A percentile compares a stretch with the other conserved stretches of the same genome.
phyloP scores from a whole-genome alignment of 1,140 invertebrate species.

The Telenomus remus region DNA sequence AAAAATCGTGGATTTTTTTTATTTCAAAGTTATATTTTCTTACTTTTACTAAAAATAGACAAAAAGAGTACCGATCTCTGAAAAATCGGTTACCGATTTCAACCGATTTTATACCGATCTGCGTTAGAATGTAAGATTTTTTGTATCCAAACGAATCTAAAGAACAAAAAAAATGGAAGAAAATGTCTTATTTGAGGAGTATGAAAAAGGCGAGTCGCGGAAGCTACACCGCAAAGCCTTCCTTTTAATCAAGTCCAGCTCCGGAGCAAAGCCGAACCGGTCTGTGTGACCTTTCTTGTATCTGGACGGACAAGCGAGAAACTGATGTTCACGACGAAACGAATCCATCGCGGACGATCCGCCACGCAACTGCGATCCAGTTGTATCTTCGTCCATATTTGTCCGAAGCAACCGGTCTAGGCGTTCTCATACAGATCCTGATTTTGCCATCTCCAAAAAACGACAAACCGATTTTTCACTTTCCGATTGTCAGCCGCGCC shows the following conservation, averaged over 20 bases:
- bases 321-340: constrained; percentile 44
- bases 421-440: constrained; percentile 51
- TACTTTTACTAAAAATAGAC: too few relatives aligned
- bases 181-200: constrained; percentile 39
- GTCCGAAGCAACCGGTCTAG: constrained; percentile 68
- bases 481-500: too few relatives aligned
- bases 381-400: constrained; percentile 69
- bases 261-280: constrained; percentile 31
- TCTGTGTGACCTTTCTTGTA: constrained; percentile 51
- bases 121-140: neutral
- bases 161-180: constrained; percentile 5
- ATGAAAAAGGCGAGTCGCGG: constrained; percentile 25
- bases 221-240: constrained; percentile 39
- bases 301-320: constrained; percentile 49
- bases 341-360: constrained; percentile 42
- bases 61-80: too few relatives aligned
- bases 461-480: too few relatives aligned
- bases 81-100: too few relatives aligned
- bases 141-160: constrained; percentile 8
- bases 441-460: neutral
- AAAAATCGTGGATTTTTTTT: neutral
- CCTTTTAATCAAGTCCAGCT: constrained; percentile 40
- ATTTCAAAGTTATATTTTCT: too few relatives aligned
- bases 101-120: neutral
- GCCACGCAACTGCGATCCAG: constrained; percentile 60